These are phyloP conservation scores for Brachypterus glaber DNA, from an alignment of 2,888 invertebrate species.

Conservation along the genomic window DNA sequence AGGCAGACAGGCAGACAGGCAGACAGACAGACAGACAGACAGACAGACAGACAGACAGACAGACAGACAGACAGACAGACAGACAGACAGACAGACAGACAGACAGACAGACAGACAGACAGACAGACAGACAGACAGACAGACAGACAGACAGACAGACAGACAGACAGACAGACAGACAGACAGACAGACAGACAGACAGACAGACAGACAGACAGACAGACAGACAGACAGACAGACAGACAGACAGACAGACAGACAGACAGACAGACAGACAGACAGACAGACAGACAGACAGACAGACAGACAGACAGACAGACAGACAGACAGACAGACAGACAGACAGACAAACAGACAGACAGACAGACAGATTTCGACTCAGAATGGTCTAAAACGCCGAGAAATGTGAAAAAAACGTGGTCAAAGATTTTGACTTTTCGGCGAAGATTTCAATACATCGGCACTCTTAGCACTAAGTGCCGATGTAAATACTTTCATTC, in stretches of 20 bases:
- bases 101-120: slow-evolving; percentile 11
- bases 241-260: slow-evolving; percentile 8
- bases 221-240: slow-evolving; percentile 2
- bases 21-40: slow-evolving; percentile 8
- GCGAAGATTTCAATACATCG: too few species aligned
- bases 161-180: slow-evolving; percentile 9
- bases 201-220: slow-evolving; percentile 9
- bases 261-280: slow-evolving; percentile 1
- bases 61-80: slow-evolving; percentile 11
- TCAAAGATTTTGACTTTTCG: too few species aligned
- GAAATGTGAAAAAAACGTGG: too few species aligned
- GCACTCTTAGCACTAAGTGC: too few species aligned
- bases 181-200: slow-evolving; percentile 5
- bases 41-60: slow-evolving; percentile 10
- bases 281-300: slow-evolving; percentile 5
- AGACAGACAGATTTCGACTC: too few species aligned
- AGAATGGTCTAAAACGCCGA: too few species aligned
- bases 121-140: slow-evolving; percentile 9
- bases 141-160: slow-evolving; percentile 13
- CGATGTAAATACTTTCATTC: too few species aligned
- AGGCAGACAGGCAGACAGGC: too few species aligned
- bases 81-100: slow-evolving; percentile 9
- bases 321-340: slow-evolving; percentile 6
- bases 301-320: slow-evolving; percentile 4
- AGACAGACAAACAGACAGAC: too few species aligned